Conservation (phyloP, 2,113 vertebrate species). For the Cheirogaleus medius region DNA sequence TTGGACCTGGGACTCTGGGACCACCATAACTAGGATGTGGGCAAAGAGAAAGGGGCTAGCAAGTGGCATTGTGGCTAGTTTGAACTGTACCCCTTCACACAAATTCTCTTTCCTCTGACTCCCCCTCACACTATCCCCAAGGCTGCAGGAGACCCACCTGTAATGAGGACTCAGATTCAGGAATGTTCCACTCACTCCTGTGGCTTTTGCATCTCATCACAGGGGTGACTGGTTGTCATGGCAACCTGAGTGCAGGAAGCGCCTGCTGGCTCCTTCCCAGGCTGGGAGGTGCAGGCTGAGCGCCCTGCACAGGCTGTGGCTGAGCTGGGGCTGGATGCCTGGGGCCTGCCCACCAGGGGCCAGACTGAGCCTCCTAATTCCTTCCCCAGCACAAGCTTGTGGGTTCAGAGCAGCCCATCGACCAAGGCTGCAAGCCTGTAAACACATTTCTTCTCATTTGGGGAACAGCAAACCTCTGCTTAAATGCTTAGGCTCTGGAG, state of each 20-base stretch:
- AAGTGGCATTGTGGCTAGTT: too few species aligned
- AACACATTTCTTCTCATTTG: neutral
- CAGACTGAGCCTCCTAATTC: neutral
- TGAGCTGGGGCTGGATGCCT: neutral
- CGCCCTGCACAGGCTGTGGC: neutral
- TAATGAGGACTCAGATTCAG: conserved; percentile 38
- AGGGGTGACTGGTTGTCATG: conserved; percentile 61
- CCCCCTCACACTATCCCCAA: neutral
- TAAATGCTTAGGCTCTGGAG: neutral
- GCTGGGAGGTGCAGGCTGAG: neutral
- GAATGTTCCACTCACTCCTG: conserved; percentile 37
- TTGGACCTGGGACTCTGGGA: neutral
- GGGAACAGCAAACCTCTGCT: neutral
- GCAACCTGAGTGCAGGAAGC: conserved; percentile 43
- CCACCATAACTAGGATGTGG: neutral
- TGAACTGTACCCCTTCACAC: neutral
- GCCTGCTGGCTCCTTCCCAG: conserved; percentile 60
- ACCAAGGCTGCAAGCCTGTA: neutral
- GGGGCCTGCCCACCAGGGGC: neutral
- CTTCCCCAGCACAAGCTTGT: neutral
- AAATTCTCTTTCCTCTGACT: neutral
- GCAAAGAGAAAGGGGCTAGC: neutral
- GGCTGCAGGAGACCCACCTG: conserved; percentile 50
- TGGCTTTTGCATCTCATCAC: conserved; percentile 54
- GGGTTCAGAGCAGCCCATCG: neutral